Evolutionary conservation across 1,140 invertebrate species (phyloP), one percentile per base, ranked within the genome.

Genomic region (Drosophila funebris): DNA sequence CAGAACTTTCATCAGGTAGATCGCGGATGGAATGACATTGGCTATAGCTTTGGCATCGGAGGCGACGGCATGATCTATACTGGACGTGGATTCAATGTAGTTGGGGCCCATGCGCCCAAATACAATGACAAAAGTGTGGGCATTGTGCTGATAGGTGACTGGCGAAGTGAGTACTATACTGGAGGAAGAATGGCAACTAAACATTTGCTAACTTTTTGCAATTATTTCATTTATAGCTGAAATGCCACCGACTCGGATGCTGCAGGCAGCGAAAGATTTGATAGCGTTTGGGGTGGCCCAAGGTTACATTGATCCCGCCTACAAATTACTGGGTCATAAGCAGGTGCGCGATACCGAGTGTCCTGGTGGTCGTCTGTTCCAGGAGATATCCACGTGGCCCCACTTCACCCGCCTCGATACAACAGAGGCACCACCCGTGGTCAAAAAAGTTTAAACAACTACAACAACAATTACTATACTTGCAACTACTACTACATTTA

Each of bases 21-120:
- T 16, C 93, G 92, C 1, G 92, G 92, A 0, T 96, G 95, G 95
- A 93, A 92, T 78, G 96, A 97, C 79, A 96, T 94, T 78, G 92
- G 96, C 92, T 94, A 96, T 93, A 96, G 94, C 90, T 97, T 97
- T 90, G 93, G 95, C 11, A 93, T 97, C 5, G 96, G 96, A 1
- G 95, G 95, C 11, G 96, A 97, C 61, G 96, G 96, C 1, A 92
- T 93, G 8, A 94, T 94, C 5, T 97, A 96, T 77, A 94, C 95
- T 69, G 96, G 96, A 1, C 93, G 96, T 24, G 96, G 96, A 0
- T 97, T 96, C 94, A 93, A 94, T 18, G 91, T 84, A 2, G 90
- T 95, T 0, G 96, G 96, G 3, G 95, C 95, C 0, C 96, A 97
- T 77, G 94, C 96, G 0, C 93, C 93, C 1, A 91, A 90, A 14